Conservation (phyloP, 1,140 invertebrate genomes). For the Trissolcus basalis region DNA sequence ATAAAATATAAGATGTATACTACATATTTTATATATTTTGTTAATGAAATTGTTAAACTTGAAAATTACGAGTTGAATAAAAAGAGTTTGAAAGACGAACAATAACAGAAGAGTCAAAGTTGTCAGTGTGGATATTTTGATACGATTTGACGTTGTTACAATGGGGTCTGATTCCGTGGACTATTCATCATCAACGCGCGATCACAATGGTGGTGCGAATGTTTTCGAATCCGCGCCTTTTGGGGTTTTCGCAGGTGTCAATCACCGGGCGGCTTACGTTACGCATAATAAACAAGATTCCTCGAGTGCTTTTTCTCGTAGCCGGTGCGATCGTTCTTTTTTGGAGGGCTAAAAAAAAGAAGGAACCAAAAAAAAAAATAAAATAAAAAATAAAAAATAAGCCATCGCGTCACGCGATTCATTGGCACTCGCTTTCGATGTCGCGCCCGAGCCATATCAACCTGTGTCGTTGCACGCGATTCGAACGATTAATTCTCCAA, state of each 20-base stretch:
- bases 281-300: constrained; percentile 63
- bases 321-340: constrained; percentile 23
- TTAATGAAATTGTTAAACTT: too few relatives aligned
- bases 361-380: too few relatives aligned
- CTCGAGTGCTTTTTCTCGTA: constrained; percentile 64
- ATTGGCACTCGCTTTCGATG: constrained; percentile 57
- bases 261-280: constrained; percentile 63
- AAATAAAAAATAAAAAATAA: constrained; percentile 38
- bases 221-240: constrained; percentile 23
- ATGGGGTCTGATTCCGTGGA: constrained; percentile 1
- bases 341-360: constrained; percentile 54
- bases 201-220: constrained; percentile 23
- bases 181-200: constrained; percentile 13
- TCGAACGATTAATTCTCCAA: constrained; percentile 46
- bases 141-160: constrained; percentile 5
- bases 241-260: constrained; percentile 58
- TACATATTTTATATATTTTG: too few relatives aligned
- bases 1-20: too few relatives aligned
- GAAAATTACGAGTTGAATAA: too few relatives aligned
- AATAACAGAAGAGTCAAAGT: constrained; percentile 1
- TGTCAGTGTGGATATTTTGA: constrained; percentile 25
- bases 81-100: too few relatives aligned
- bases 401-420: constrained; percentile 61
- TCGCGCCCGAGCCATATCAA: constrained; percentile 51
- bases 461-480: constrained; percentile 47